Conservation (phyloP, 2,888 invertebrate species). For the Lamproptera curius region DNA sequence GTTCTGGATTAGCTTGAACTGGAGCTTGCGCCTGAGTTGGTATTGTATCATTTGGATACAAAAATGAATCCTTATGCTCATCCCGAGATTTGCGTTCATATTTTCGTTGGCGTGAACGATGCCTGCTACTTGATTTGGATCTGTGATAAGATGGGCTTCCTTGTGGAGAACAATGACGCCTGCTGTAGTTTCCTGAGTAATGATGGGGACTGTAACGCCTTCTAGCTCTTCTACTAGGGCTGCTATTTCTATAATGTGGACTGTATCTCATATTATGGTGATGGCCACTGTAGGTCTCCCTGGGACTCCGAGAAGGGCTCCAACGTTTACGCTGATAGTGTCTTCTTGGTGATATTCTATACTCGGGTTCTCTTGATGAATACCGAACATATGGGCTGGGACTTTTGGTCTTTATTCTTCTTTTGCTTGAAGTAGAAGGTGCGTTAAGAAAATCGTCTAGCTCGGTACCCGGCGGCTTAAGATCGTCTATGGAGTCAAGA, state of each 20-base stretch:
- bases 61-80: conserved; percentile 35
- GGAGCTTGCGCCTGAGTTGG: conserved; percentile 23
- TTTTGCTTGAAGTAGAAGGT: conserved; percentile 26
- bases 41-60: conserved; percentile 40
- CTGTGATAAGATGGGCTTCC: conserved; percentile 22
- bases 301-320: conserved; percentile 1
- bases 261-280: neutral
- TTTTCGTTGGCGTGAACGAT: conserved; percentile 19
- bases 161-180: conserved; percentile 25
- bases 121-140: conserved; percentile 18
- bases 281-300: neutral
- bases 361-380: conserved; percentile 8
- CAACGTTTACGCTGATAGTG: conserved; percentile 6
- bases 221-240: conserved; percentile 26
- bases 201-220: conserved; percentile 22
- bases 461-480: conserved; percentile 68
- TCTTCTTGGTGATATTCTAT: conserved; percentile 16
- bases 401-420: conserved; percentile 25
- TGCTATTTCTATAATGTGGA: conserved; percentile 22
- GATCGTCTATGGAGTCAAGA: conserved; percentile 53
- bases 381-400: conserved; percentile 18
- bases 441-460: conserved; percentile 59
- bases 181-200: conserved; percentile 3
- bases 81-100: conserved; percentile 9
- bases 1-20: conserved; percentile 1